Evolutionary conservation across 2,888 invertebrate species (phyloP), one percentile per base, ranked within the genome.

Genomic region (Aleiodes leptofemur): DNA sequence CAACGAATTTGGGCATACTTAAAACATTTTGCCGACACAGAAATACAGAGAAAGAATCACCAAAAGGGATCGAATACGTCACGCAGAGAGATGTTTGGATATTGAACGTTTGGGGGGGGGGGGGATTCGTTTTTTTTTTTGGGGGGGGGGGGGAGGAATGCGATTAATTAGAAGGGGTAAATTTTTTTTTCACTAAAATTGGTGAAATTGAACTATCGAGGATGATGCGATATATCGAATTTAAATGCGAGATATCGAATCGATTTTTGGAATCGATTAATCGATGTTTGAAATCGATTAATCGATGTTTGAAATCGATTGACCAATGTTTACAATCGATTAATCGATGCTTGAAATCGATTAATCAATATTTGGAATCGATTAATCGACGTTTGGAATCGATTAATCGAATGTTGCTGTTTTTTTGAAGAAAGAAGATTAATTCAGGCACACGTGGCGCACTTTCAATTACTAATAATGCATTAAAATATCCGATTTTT

Each of bases 1-100:
- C 53, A 23, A 72, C 64, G 48, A 53, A 55, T 72, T 72, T 66
- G 66, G 66, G 66, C 66, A 66, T 72, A 66, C 66, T 72, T 72
- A 66, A 23, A 72, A 55, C 64, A 64, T 55, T 23, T 72, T 56
- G 66, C 66, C 72, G 72, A 38, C 56, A 29, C 53, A 51, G 38
- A 51, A 23, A 2, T 23, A 23, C 23, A 23, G 23, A 23, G 23
- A 23, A n/a, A n/a, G 43, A 66, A 64, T 53, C 55, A 48, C 64
- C 55, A 51, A 34, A 64, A 53, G 14, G 14, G 14, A 23, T 48
- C 61, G 61, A 38, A 61, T 61, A 38, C 38, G 34, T 34, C 13
- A 8, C 61, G 34, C 61, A 61, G n/a, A 34, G 43, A 64, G 64
- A 72, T 55, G 55, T 66, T 72, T 66, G 55, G 13, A 64, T 64